phyloP scores from a whole-genome alignment of 2,888 invertebrate species.

The Apotomis turbidana region DNA sequence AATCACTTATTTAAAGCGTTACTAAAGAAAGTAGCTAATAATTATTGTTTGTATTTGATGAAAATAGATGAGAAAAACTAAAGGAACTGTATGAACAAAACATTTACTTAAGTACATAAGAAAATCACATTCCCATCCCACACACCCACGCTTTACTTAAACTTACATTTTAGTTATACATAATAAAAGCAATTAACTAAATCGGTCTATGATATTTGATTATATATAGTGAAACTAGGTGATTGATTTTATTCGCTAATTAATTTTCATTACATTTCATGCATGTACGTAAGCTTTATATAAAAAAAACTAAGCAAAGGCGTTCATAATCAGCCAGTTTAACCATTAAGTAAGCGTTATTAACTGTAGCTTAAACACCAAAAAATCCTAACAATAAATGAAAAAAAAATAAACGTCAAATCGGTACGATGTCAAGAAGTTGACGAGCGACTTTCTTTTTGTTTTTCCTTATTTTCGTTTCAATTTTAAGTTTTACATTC shows the following conservation, averaged over 20 bases:
- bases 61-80: neutral
- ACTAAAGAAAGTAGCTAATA: neutral
- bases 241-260: neutral
- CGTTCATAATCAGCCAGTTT: neutral
- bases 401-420: neutral
- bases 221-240: too few relatives aligned
- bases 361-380: slow-evolving; percentile 5
- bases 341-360: neutral
- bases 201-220: too few relatives aligned
- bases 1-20: neutral
- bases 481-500: slow-evolving; percentile 33
- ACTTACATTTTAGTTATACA: neutral
- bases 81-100: neutral
- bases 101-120: neutral
- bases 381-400: neutral
- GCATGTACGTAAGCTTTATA: slow-evolving; percentile 27
- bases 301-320: neutral
- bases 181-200: neutral
- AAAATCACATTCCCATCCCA: neutral
- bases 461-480: slow-evolving; percentile 37
- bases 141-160: slow-evolving; percentile 2
- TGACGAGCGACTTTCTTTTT: slow-evolving; percentile 21
- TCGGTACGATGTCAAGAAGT: neutral
- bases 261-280: neutral
- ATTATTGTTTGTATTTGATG: neutral